phyloP scores from a whole-genome alignment of 2,797 vertebrate genomes.

The Dipus sagitta region DNA sequence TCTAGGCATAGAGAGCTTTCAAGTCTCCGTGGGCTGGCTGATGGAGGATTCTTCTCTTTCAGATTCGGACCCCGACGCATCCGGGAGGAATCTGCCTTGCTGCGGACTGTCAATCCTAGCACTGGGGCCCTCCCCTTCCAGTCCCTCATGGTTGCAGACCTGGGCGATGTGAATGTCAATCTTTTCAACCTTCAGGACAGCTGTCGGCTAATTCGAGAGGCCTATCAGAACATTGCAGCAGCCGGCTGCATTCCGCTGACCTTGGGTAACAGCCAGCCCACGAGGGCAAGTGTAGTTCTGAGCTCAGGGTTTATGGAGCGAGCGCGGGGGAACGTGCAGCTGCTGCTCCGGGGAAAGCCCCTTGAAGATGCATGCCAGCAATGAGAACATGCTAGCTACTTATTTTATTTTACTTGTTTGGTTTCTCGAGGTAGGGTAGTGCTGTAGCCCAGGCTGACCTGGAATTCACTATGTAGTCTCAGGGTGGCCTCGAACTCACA shows the following conservation, averaged over 20 bases:
- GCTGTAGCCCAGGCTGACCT: too few relatives aligned
- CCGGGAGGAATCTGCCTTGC: slow-evolving; percentile 91
- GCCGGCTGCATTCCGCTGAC: slow-evolving; percentile 93
- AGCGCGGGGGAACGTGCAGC: fast-evolving
- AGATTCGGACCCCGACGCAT: slow-evolving; percentile 96
- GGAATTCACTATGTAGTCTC: too few relatives aligned
- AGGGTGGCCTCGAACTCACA: too few relatives aligned
- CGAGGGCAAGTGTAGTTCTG: not conserved
- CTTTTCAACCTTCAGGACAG: slow-evolving; percentile 94
- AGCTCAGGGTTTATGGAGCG: not conserved
- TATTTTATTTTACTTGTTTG: not conserved
- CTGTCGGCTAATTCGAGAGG: slow-evolving; percentile 92
- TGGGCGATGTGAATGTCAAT: slow-evolving; percentile 94
- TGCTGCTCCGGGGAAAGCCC: not conserved
- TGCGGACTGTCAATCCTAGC: slow-evolving; percentile 90
- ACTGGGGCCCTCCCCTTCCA: slow-evolving; percentile 92
- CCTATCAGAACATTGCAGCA: slow-evolving; percentile 88
- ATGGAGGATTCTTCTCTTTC: not conserved
- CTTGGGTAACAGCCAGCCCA: slow-evolving; percentile 89
- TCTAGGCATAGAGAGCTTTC: not conserved
- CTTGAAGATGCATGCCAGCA: not conserved
- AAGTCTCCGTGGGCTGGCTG: not conserved
- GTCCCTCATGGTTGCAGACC: slow-evolving; percentile 93
- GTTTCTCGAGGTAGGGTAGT: too few relatives aligned
- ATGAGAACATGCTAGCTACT: not conserved